These are phyloP conservation scores for Panulirus ornatus DNA, from an alignment of 1,140 invertebrate species.

Conservation along the genomic window DNA sequence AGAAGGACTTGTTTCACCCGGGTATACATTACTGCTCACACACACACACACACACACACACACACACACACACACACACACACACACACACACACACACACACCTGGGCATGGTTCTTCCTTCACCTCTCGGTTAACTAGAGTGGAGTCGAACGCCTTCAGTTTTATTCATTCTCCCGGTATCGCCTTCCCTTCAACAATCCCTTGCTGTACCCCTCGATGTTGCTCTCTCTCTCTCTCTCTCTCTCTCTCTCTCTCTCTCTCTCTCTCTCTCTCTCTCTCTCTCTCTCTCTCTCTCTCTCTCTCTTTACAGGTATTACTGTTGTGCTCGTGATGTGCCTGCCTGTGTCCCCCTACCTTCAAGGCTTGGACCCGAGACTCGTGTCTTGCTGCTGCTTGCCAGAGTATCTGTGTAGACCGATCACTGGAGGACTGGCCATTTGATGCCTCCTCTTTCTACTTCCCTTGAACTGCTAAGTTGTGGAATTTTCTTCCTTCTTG, in stretches of 20 bases:
- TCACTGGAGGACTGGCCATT: no score
- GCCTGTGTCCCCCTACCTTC: neutral
- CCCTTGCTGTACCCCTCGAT: neutral
- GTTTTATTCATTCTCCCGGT: no score
- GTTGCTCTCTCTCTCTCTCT: neutral
- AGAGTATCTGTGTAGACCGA: no score
- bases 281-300: neutral
- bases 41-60: slow-evolving; percentile 17
- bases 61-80: slow-evolving; percentile 5
- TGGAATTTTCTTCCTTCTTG: no score
- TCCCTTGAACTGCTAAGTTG: no score
- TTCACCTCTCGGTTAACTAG: no score
- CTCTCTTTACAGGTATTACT: no score
- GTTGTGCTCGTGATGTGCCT: neutral
- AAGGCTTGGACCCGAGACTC: no score
- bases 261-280: slow-evolving; percentile 14
- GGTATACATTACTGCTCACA: neutral
- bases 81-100: slow-evolving; percentile 2
- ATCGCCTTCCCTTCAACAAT: neutral
- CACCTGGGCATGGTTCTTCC: neutral
- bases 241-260: slow-evolving; percentile 18
- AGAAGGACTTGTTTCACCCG: no score
- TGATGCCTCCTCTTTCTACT: no score
- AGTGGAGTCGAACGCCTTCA: neutral
- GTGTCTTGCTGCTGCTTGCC: no score